Base-by-base conservation (phyloP, 2,113 vertebrate species). In the Periophthalmodon schlosseri region DNA sequence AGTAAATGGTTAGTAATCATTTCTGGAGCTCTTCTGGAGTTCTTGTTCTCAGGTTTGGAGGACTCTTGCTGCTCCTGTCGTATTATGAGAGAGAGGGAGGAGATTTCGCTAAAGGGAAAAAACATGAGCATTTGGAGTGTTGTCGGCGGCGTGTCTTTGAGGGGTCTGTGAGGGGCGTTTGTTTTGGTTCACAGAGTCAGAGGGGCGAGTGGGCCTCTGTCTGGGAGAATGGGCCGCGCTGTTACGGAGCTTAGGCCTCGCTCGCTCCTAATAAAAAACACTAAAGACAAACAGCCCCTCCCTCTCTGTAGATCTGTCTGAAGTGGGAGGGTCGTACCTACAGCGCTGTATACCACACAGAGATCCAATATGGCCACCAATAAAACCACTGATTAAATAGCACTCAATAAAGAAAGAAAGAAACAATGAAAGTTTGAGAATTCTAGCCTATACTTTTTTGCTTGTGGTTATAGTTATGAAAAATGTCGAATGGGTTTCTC, bases 221-320 rank as follows among this genome's bases (percentile, higher is more conserved):
- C 92, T 93, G 89, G 91, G 87, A 89, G 89, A 89, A 80, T 84
- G 76, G 84, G 76, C 82, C 81, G 78, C 88, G 87, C 85, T 81
- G 92, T 91, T 92, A 91, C 90, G 91, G 92, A 88, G 92, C 93
- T 94, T 94, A 94, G 83, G 84, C 80, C 88, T 92, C 84, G 82
- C 92, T 93, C 91, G 87, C 86, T 83, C 88, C 90, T 94, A 94
- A 93, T 93, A 93, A 91, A 91, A 94, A 93, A 89, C 89, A 91
- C 88, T 91, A 89, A 92, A 91, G 82, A 81, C 90, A 93, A 93
- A 92, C 92, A 93, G 88, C 73, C 88, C 86, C 81, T 81, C 76
- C 69, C 85, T 82, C 81, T 70, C 73, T 83, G 82, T 81, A 76
- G 86, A 75, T 83, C 78, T 77, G 88, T 87, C 86, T 89, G 88